Conservation (phyloP, 2,113 vertebrate genomes). For the Pipra filicauda region DNA sequence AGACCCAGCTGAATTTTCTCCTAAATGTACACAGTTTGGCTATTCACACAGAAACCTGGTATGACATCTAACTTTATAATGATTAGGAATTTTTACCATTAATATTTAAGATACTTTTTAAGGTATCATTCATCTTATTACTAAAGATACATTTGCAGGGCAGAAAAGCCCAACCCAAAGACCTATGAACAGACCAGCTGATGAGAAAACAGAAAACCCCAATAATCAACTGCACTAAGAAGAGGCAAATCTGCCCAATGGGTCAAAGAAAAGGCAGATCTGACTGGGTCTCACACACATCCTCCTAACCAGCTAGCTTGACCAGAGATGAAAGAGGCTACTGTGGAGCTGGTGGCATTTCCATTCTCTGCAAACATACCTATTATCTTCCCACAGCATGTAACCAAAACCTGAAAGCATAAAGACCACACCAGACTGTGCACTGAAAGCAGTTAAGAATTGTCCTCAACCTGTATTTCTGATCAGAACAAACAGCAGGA, state of each 20-base stretch:
- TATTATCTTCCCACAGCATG: not conserved
- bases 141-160: not conserved
- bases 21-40: fast-evolving
- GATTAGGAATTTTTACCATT: not conserved
- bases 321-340: not conserved
- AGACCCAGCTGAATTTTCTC: not conserved
- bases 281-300: not conserved
- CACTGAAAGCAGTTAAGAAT: not conserved
- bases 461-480: not conserved
- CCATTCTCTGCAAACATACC: not conserved
- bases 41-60: fast-evolving
- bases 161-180: not conserved
- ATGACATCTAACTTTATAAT: not conserved
- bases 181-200: not conserved
- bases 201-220: not conserved
- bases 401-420: not conserved
- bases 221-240: fast-evolving
- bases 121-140: not conserved
- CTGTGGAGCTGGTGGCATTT: not conserved
- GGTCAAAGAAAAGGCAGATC: not conserved
- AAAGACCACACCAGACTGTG: not conserved
- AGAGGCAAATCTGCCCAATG: not conserved
- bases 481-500: not conserved
- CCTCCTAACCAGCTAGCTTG: not conserved
- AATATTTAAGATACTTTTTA: not conserved